These are phyloP conservation scores for Melolontha melolontha DNA, from an alignment of 2,888 invertebrate genomes.

Conservation along the genomic window DNA sequence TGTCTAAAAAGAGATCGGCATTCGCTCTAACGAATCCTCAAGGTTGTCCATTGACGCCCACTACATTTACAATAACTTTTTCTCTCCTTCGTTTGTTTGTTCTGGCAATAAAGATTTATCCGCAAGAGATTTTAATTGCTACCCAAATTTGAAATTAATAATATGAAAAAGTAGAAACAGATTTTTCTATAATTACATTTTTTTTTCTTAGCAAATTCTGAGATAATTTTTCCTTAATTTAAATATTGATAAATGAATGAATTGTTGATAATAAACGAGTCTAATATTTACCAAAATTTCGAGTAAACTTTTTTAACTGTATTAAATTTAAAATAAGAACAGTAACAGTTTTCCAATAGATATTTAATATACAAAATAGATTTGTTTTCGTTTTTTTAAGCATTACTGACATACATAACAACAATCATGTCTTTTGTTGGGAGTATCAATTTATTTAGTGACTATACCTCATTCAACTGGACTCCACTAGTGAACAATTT, in stretches of 20 bases:
- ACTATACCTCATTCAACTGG: no score
- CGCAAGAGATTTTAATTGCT: constrained; percentile 37
- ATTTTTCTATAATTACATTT: constrained; percentile 1
- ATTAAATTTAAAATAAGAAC: no score
- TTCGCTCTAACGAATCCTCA: constrained; percentile 49
- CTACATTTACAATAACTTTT: constrained; percentile 26
- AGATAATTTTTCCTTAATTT: no score
- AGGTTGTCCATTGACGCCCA: constrained; percentile 50
- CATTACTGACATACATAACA: no score
- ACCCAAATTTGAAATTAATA: background rate
- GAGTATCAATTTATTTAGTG: no score
- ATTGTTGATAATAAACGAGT: background rate
- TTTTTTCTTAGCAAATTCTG: background rate
- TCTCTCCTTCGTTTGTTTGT: background rate
- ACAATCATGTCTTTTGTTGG: no score
- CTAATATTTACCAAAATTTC: no score
- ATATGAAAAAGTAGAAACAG: background rate
- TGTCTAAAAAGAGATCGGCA: constrained; percentile 47
- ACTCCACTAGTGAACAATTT: no score
- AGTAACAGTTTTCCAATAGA: no score
- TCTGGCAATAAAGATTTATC: constrained; percentile 2
- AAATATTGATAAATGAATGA: constrained; percentile 25
- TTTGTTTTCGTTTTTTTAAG: no score
- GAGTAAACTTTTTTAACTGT: no score
- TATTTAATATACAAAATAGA: no score